A percentile compares a stretch with the other conserved stretches of the same genome.
Conservation (phyloP, 2,113 vertebrate species). For the Pogonocichla stellata region DNA sequence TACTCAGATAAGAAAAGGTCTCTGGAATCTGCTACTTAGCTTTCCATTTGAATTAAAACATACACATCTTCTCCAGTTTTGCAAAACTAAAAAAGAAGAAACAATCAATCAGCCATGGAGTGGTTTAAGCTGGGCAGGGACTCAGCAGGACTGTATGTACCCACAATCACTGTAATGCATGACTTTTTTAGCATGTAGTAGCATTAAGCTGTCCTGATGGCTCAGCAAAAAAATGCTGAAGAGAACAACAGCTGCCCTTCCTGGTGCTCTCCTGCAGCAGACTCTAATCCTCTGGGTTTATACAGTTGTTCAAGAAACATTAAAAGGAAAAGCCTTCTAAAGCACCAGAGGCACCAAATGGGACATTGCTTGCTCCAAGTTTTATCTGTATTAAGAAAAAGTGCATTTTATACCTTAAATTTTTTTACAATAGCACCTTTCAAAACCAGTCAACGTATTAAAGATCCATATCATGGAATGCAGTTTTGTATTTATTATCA, state of each 20-base stretch:
- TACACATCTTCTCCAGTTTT: not conserved
- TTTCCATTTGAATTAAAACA: not conserved
- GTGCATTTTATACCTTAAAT: not conserved
- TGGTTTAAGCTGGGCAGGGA: slow-evolving; percentile 14
- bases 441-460: not conserved
- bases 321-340: slow-evolving; percentile 7
- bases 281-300: slow-evolving; percentile 50
- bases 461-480: not conserved
- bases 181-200: not conserved
- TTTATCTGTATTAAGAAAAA: not conserved
- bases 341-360: slow-evolving; percentile 14
- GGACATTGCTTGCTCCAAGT: not conserved
- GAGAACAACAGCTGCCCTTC: slow-evolving; percentile 50
- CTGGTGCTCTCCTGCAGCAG: slow-evolving; percentile 21
- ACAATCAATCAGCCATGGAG: not conserved
- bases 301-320: slow-evolving; percentile 50
- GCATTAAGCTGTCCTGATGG: not conserved
- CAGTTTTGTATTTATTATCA: not conserved
- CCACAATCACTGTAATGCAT: not conserved
- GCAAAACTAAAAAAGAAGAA: not conserved
- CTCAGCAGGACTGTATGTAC: not conserved
- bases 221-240: slow-evolving; percentile 18
- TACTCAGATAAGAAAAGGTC: not conserved
- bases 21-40: not conserved
- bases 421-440: not conserved